Evolutionary conservation across 2,888 invertebrate genomes (phyloP), one percentile per base, ranked within the genome.

Genomic region (Drosophila maculinotata): DNA sequence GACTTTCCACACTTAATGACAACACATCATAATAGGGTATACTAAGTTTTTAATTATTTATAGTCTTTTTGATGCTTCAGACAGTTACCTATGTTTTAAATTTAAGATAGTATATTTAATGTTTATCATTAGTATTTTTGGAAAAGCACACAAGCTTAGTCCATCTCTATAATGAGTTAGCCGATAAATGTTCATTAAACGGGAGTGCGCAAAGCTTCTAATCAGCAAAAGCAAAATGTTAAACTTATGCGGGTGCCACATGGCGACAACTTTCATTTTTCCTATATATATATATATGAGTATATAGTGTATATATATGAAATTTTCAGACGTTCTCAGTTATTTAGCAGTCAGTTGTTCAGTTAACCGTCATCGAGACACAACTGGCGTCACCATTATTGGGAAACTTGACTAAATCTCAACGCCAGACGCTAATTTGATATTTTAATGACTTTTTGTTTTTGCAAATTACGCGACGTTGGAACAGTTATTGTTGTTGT

Each of bases 361-460:
- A 25, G 44, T 59, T 59, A 30, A 20, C 30, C 45, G 69, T 68
- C 57, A 63, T 42, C 53, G 51, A 49, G 51, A 8, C 66, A 53
- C 48, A 71, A 53, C 70, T 73, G 69, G 68, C 60, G 51, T 57
- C 38, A 53, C 51, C 25, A 58, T 42, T 51, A 62, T 58, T 74
- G 41, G 51, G 58, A 58, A 74, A 78, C 60, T 58, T 59, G 44
- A 73, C 65, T 70, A 76, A 76, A 76, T 63, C 79, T 66, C 47
- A 47, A 63, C 58, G 66, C 69, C 83, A 76, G 80, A 83, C 68
- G 77, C 64, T 83, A 80, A 77, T 83, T 82, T 86, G 72, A 80
- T 80, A 86, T 83, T 83, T 77, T 81, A 84, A 81, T 82, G 76
- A 57, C 70, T 69, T 75, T 82, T 82, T 70, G 69, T 74, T 76